Evolutionary conservation across 2,113 vertebrate species (phyloP).

Genomic region (Nothoprocta pentlandii): DNA sequence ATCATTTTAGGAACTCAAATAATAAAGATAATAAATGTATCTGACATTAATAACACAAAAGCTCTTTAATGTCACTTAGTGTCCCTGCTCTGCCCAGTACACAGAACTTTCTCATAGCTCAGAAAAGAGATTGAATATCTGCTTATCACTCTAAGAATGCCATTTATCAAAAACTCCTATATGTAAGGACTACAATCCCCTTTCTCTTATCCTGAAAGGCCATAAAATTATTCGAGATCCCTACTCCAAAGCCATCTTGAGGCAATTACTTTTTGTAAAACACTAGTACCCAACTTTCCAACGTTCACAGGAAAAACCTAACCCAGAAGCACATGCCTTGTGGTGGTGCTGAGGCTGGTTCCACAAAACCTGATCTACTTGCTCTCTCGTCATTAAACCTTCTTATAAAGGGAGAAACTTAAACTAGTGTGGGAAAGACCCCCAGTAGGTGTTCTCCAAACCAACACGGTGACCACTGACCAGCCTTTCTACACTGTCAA

Average conservation of each 20-base stretch:
- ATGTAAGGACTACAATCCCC: rapidly evolving
- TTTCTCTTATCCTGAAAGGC: neutral
- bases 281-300: neutral
- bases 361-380: neutral
- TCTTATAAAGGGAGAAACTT: neutral
- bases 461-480: neutral
- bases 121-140: neutral
- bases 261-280: neutral
- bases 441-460: neutral
- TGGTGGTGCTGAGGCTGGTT: neutral
- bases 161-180: neutral
- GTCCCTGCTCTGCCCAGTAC: neutral
- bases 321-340: neutral
- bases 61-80: neutral
- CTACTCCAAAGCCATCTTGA: too few relatives aligned
- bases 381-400: neutral
- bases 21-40: neutral
- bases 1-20: neutral
- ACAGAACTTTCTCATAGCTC: neutral
- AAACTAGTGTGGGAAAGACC: neutral
- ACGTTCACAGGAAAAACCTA: neutral
- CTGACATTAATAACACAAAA: neutral
- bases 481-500: neutral
- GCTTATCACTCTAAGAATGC: neutral
- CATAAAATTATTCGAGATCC: neutral